A percentile compares a stretch with the other conserved stretches of the same genome.
Conservation (phyloP, 2,888 invertebrate genomes). For the Drosophila koepferae region DNA sequence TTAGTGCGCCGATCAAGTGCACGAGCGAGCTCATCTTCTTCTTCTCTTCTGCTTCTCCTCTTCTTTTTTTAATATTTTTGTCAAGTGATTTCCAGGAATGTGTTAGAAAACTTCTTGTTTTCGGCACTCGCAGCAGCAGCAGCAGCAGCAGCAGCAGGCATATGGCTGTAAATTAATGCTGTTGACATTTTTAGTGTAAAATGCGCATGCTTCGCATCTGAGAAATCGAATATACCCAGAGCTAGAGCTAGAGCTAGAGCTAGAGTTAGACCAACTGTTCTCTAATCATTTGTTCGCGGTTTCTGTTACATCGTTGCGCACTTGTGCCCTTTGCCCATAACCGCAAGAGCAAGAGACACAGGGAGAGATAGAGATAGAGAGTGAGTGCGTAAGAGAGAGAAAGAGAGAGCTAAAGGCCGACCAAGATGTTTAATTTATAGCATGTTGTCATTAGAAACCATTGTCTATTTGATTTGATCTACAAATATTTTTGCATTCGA, state of each 20-base stretch:
- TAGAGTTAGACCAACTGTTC: constrained; percentile 22
- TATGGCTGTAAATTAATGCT: constrained; percentile 65
- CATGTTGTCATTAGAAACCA: constrained; percentile 2
- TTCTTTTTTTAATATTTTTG: constrained; percentile 33
- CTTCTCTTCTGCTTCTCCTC: not conserved
- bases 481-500: constrained; percentile 7
- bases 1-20: constrained; percentile 32
- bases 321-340: constrained; percentile 3
- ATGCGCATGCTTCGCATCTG: constrained; percentile 26
- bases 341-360: not conserved
- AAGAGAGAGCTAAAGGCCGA: no score
- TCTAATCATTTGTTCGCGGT: constrained; percentile 1
- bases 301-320: constrained; percentile 13
- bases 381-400: no score
- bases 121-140: constrained; percentile 35
- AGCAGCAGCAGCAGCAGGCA: constrained; percentile 2
- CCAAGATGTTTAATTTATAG: constrained; percentile 6
- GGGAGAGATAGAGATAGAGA: no score
- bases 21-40: constrained; percentile 3
- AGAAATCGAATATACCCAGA: not conserved
- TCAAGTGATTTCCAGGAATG: constrained; percentile 73
- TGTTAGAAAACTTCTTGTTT: constrained; percentile 64
- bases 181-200: constrained; percentile 73
- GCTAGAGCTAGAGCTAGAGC: not conserved
- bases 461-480: constrained; percentile 1